These are phyloP conservation scores for Chrysotoxum bicinctum DNA, from an alignment of 2,888 invertebrate genomes.

Conservation along the genomic window DNA sequence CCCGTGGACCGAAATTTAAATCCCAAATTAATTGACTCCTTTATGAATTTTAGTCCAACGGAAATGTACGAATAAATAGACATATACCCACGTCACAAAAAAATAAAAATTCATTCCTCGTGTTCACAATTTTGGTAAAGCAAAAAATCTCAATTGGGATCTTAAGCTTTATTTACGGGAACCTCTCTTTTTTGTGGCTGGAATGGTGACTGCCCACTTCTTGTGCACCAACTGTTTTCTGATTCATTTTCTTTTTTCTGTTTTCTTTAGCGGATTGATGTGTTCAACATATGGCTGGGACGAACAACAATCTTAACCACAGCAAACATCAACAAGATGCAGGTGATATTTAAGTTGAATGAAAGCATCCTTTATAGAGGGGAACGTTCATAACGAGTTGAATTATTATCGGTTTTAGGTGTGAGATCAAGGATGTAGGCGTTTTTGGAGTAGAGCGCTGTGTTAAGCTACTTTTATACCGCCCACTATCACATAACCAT, in stretches of 20 bases:
- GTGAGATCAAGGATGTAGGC: constrained; percentile 67
- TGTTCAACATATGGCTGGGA: constrained; percentile 45
- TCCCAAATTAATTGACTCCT: background rate
- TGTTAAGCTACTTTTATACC: constrained; percentile 29
- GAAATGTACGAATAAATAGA: constrained; percentile 45
- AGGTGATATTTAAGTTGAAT: constrained; percentile 12
- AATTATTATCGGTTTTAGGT: constrained; percentile 52
- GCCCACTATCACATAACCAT: constrained; percentile 3
- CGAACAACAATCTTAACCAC: constrained; percentile 9
- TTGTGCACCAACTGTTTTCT: background rate
- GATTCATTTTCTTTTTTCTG: background rate
- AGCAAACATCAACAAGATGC: constrained; percentile 13
- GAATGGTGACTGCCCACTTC: constrained; percentile 28
- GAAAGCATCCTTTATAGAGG: constrained; percentile 47
- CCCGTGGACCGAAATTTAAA: background rate
- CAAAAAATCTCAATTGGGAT: constrained; percentile 16
- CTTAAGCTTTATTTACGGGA: background rate
- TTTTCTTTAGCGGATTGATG: constrained; percentile 1
- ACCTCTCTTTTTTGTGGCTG: background rate
- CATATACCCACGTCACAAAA: constrained; percentile 43
- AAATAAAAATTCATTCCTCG: constrained; percentile 8
- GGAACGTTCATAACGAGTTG: constrained; percentile 45
- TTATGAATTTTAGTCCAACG: background rate
- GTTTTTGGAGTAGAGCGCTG: constrained; percentile 23
- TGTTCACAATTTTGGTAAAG: constrained; percentile 20